Base-by-base conservation (phyloP, 2,113 vertebrate species). In the Nipponia nippon region DNA sequence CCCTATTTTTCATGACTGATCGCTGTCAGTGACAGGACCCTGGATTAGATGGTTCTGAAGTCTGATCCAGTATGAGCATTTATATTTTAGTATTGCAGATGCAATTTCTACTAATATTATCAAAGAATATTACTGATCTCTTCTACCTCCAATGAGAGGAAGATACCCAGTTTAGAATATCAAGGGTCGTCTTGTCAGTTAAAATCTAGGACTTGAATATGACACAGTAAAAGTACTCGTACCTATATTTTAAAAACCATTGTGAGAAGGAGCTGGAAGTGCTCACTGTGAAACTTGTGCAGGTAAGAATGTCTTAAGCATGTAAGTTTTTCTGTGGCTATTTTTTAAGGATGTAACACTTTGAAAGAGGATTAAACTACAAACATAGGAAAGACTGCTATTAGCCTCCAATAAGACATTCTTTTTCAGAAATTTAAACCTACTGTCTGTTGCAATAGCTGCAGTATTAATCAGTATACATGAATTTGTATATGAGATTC, bases 161-260 rank as follows among this genome's bases (percentile, higher is more conserved):
- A 13, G 29, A 42, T 42, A 89, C 22, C 10, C 16, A 56, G 16
- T 58, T 71, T 61, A 76, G 61, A 12, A 7, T 50, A 71, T 4
- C 13, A 59, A 61, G 4, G 11, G 7, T 30, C 42, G 17, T 88
- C 55, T 59, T 46, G 27, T 55, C 77, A 78, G 10, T 67, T 63
- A 83, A 90, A 66, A 81, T 23, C 25, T 20, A 70, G 22, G 50
- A 49, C 55, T 73, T 94, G 46, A 81, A 62, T 76, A 75, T 5
- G 13, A 59, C 17, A 72, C 29, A 71, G 20, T 29, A 53, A 23
- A 83, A 76, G 26, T n/a, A 70, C 20, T 42, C 0, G 0, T 27
- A 58, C 13, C 16, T 11, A 0, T 55, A 76, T 79, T 90, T 66
- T 61, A 83, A 87, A 91, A 85, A 58, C 8, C 9, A 34, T 38